Evolutionary conservation across 1,140 invertebrate genomes (phyloP).

Genomic region (Onthophagus taurus): DNA sequence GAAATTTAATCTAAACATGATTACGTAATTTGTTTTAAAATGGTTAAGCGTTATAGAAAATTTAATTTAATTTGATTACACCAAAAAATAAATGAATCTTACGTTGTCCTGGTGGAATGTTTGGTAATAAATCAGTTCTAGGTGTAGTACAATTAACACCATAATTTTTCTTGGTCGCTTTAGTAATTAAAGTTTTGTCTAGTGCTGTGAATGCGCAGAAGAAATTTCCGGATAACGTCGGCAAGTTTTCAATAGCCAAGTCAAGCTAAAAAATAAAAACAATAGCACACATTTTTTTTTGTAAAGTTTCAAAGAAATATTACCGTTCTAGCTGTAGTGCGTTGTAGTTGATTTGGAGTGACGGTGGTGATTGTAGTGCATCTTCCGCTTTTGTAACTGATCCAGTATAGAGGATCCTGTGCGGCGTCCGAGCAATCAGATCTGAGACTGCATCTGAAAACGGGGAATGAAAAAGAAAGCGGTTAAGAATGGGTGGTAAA

Average conservation of each 20-base stretch:
- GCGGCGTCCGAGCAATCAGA: conserved; percentile 87
- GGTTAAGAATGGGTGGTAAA: too few species aligned
- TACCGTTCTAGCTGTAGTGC: conserved; percentile 83
- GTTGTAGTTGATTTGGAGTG: conserved; percentile 80
- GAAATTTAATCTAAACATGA: too few species aligned
- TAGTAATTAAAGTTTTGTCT: conserved; percentile 82
- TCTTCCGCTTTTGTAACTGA: conserved; percentile 88
- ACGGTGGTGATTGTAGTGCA: conserved; percentile 93
- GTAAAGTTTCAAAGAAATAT: too few species aligned
- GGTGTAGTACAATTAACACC: conserved; percentile 93
- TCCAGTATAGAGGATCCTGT: conserved; percentile 90
- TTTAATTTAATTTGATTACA: not conserved
- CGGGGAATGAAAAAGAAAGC: too few species aligned
- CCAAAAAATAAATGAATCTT: conserved; percentile 33
- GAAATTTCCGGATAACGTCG: conserved; percentile 78
- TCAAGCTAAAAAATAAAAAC: conserved; percentile 51
- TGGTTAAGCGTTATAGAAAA: not conserved
- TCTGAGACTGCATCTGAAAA: conserved; percentile 70
- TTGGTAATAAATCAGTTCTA: conserved; percentile 78
- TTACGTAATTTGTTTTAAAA: not conserved
- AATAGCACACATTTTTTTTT: too few species aligned
- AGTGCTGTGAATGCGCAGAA: conserved; percentile 88
- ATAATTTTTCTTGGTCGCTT: conserved; percentile 78
- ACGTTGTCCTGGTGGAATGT: conserved; percentile 83
- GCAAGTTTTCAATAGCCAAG: conserved; percentile 86